Percentiles rank a stretch among this genome's conserved stretches.
These are phyloP conservation scores for Coronaproctus castanopsis DNA, from an alignment of 2,888 invertebrate genomes.

Conservation along the genomic window DNA sequence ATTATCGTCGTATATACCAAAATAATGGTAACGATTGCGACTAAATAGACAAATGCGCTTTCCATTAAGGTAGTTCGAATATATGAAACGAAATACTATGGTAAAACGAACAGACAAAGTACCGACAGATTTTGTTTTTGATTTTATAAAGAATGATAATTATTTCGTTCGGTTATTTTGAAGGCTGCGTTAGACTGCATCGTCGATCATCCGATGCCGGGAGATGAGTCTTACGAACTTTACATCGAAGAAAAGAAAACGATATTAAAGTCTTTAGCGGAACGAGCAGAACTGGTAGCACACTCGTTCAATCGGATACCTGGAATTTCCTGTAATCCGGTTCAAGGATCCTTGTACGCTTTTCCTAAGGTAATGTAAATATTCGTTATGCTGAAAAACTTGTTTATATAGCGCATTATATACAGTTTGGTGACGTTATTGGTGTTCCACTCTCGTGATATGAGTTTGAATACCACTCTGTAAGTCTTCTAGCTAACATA, in stretches of 20 bases:
- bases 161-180: not conserved
- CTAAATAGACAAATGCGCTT: no score
- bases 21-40: no score
- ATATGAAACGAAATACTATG: no score
- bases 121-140: not conserved
- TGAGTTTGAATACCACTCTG: no score
- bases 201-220: slow-evolving; percentile 64
- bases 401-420: no score
- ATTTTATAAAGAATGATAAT: not conserved
- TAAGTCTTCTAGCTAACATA: no score
- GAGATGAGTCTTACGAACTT: slow-evolving; percentile 68
- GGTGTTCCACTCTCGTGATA: no score
- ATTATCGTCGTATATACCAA: no score
- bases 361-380: slow-evolving; percentile 58
- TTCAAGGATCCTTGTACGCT: slow-evolving; percentile 91
- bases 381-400: no score
- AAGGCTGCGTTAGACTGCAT: slow-evolving; percentile 72
- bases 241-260: slow-evolving; percentile 50
- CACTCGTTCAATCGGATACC: slow-evolving; percentile 76
- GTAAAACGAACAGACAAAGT: no score
- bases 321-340: slow-evolving; percentile 63
- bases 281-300: slow-evolving; percentile 62
- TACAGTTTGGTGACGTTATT: no score
- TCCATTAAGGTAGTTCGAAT: no score
- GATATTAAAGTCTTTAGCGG: slow-evolving; percentile 52